A percentile compares a stretch with the other conserved stretches of the same genome.
These are phyloP conservation scores for Exaiptasia diaphana DNA, from an alignment of 64 coral and sea anemone species.

Conservation along the genomic window DNA sequence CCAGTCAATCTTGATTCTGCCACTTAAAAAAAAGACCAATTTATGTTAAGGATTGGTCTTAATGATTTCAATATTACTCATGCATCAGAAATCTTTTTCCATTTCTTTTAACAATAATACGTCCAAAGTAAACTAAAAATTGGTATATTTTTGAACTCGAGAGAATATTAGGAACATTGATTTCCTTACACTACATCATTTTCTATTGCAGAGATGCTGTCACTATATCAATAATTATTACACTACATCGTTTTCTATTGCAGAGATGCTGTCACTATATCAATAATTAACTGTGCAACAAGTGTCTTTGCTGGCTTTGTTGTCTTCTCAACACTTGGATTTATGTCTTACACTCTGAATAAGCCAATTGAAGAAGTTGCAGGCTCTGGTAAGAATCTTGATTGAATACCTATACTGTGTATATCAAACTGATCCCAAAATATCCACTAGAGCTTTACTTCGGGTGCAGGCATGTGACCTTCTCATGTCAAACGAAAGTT, in stretches of 20 bases:
- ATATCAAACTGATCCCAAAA: neutral
- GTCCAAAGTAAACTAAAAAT: too few species aligned
- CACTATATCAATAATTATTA: slow-evolving; percentile 36
- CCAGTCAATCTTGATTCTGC: too few species aligned
- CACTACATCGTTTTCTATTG: neutral
- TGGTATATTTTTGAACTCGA: too few species aligned
- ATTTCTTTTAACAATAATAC: too few species aligned
- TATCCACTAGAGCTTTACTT: too few species aligned
- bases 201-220: slow-evolving; percentile 43
- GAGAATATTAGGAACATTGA: too few species aligned
- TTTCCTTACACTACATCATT: neutral
- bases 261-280: slow-evolving; percentile 63
- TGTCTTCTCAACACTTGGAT: slow-evolving; percentile 57
- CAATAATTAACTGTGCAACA: slow-evolving; percentile 63
- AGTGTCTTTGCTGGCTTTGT: slow-evolving; percentile 74
- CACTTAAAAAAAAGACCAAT: too few species aligned
- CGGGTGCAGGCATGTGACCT: too few species aligned
- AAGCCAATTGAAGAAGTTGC: slow-evolving; percentile 46
- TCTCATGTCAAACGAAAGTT: too few species aligned
- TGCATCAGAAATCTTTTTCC: too few species aligned
- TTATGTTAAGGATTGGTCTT: too few species aligned
- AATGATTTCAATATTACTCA: too few species aligned
- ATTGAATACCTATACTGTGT: neutral
- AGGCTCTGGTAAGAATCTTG: slow-evolving; percentile 36
- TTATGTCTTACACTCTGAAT: slow-evolving; percentile 45